Evolutionary conservation across 2,888 invertebrate species (phyloP).

Genomic region (Copidosoma aretas): DNA sequence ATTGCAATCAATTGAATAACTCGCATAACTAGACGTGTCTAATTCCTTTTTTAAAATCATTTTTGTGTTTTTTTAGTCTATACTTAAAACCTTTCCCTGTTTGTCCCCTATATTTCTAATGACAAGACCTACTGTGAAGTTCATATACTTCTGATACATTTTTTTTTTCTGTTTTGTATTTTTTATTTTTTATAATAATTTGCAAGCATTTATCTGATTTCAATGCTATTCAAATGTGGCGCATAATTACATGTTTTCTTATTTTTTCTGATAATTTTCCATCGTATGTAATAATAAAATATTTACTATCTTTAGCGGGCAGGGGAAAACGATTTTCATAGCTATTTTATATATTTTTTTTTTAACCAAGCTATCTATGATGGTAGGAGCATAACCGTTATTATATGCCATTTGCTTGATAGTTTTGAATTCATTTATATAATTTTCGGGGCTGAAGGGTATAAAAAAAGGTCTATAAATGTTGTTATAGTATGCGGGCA

Average conservation of each 20-base stretch:
- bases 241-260: neutral
- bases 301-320: neutral
- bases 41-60: too few relatives aligned
- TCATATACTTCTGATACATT: neutral
- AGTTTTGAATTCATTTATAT: neutral
- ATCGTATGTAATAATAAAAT: neutral
- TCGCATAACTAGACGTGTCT: too few relatives aligned
- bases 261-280: neutral
- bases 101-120: neutral
- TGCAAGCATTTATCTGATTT: neutral
- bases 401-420: neutral
- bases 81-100: neutral
- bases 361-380: neutral
- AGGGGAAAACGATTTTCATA: neutral
- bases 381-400: neutral
- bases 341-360: neutral
- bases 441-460: neutral
- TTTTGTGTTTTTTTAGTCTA: neutral
- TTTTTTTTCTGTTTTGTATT: too few relatives aligned
- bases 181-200: neutral
- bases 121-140: neutral
- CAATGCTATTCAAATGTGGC: neutral
- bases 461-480: neutral
- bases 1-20: too few relatives aligned
- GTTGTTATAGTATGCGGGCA: neutral